phyloP scores from a whole-genome alignment of 2,797 vertebrate species.

The Otolemur crassicaudatus region DNA sequence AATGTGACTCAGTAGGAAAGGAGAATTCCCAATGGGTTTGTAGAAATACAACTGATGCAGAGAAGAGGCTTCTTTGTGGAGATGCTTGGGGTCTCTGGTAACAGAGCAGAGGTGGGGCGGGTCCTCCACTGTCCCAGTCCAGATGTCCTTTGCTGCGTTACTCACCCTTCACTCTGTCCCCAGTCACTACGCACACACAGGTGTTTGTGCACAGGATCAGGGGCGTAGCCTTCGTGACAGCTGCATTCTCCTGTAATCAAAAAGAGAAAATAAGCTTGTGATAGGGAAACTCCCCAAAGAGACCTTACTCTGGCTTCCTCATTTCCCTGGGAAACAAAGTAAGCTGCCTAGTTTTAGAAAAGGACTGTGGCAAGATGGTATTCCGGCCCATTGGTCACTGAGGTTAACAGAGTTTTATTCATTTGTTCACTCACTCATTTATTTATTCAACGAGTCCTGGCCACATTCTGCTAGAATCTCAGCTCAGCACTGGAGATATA shows the following conservation, averaged over 20 bases:
- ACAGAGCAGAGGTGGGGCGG: background rate
- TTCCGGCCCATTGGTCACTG: too few relatives aligned
- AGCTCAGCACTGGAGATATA: background rate
- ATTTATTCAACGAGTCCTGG: background rate
- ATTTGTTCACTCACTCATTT: background rate
- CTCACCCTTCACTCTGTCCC: conserved; percentile 99
- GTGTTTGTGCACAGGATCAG: conserved; percentile 95
- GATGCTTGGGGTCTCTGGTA: background rate
- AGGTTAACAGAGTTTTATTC: background rate
- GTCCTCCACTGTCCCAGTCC: too few relatives aligned
- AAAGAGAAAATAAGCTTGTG: conserved; percentile 21
- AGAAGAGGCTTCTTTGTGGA: background rate
- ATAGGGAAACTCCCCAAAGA: background rate
- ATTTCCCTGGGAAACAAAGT: background rate
- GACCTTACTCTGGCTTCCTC: background rate
- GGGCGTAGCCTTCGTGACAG: conserved; percentile 97
- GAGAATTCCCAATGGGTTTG: background rate
- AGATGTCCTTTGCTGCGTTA: conserved; percentile 67
- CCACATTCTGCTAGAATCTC: background rate
- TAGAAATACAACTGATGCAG: background rate
- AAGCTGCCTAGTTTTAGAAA: background rate
- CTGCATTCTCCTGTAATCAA: conserved; percentile 95
- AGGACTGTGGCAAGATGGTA: background rate
- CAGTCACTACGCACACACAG: conserved; percentile 97
- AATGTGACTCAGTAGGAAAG: background rate